Conservation (phyloP, 2,888 invertebrate genomes). For the Limnephilus lunatus region DNA sequence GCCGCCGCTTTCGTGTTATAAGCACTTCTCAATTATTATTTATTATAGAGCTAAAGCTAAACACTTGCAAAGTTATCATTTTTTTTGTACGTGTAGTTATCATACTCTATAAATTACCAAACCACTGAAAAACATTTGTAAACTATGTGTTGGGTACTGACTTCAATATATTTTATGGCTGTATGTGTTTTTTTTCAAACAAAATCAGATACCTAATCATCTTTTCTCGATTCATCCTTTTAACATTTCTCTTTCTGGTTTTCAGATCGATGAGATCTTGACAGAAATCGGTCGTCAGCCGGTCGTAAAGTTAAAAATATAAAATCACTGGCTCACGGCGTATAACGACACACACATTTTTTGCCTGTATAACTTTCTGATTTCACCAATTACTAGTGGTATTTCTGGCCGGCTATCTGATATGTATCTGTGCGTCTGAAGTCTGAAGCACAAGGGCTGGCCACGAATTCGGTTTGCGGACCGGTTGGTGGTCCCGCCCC, state of each 20-base stretch:
- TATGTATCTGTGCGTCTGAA: background rate
- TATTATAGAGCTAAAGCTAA: background rate
- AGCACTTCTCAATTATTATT: background rate
- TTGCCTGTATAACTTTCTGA: constrained; percentile 23
- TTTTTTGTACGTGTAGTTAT: too few relatives aligned
- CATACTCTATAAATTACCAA: too few relatives aligned
- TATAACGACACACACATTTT: background rate
- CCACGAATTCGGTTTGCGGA: constrained; percentile 1
- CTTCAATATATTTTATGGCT: too few relatives aligned
- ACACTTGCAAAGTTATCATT: background rate
- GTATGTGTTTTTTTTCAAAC: background rate
- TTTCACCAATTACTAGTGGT: constrained; percentile 18
- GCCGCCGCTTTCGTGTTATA: background rate
- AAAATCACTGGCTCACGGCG: background rate
- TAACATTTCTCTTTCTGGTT: background rate
- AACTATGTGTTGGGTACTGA: too few relatives aligned
- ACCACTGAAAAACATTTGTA: background rate
- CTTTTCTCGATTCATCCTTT: background rate
- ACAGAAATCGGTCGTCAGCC: background rate
- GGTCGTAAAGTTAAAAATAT: background rate
- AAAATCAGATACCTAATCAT: background rate
- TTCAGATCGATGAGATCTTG: background rate
- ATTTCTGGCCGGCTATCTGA: constrained; percentile 9
- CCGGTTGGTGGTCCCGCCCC: constrained; percentile 32
- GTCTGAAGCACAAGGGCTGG: background rate